phyloP scores from a whole-genome alignment of 2,888 invertebrate species.

The Dorcus parallelipipedus region DNA sequence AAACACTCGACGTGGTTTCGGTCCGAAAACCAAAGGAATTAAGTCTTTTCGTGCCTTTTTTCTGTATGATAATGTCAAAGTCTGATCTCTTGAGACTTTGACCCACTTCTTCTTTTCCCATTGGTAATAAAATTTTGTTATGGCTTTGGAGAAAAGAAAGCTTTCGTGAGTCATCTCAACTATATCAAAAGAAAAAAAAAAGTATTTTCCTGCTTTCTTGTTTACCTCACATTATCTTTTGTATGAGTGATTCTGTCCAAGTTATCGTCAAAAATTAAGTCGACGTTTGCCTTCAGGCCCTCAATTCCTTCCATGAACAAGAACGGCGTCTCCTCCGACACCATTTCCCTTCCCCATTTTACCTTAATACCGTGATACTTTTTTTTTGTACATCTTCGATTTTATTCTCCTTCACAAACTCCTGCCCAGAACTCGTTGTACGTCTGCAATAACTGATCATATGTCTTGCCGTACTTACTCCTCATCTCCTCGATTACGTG shows the following conservation, averaged over 20 bases:
- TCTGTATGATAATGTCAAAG: too few relatives aligned
- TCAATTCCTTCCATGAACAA: neutral
- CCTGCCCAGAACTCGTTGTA: conserved; percentile 36
- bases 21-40: too few relatives aligned
- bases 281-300: neutral
- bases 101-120: too few relatives aligned
- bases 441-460: conserved; percentile 31
- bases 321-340: neutral
- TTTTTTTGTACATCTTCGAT: neutral
- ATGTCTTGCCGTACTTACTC: conserved; percentile 25
- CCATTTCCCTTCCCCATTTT: neutral
- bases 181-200: too few relatives aligned
- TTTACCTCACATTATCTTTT: neutral
- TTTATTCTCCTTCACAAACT: conserved; percentile 25
- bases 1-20: too few relatives aligned
- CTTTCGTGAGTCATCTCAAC: too few relatives aligned
- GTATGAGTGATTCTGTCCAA: neutral
- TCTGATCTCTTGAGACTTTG: too few relatives aligned
- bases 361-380: conserved; percentile 2
- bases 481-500: conserved; percentile 25
- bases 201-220: too few relatives aligned
- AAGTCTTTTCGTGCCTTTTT: too few relatives aligned
- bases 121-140: too few relatives aligned
- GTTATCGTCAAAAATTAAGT: neutral
- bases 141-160: too few relatives aligned